Base-by-base conservation (phyloP, 2,113 vertebrate species). In the Platanista minor region DNA sequence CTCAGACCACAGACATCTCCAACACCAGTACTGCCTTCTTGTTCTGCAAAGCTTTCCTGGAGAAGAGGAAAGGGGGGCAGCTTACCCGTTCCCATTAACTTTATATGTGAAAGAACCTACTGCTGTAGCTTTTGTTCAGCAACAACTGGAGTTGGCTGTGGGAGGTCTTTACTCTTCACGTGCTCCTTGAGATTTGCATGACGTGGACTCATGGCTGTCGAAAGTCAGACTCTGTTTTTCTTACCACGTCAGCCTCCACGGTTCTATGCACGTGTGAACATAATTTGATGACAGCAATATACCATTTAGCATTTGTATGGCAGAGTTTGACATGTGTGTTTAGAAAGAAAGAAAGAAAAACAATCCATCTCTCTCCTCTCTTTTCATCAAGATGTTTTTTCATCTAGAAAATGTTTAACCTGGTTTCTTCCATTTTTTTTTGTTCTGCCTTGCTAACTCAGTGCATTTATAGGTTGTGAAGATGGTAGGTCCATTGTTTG, bases 371-470 rank as follows among this genome's bases (percentile, higher is more conserved):
- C 52, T 69, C 3, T 39, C 11, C 9, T 33, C 12, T 78, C 39
- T 94, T 93, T 94, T 74, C 3, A 87, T 71, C 85, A 84, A 57
- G 13, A 80, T 67, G 12, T 59, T 87, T 86, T 90, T 94, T 61
- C 31, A 72, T 8, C 36, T 69, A 41, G 3, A 71, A 87, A 87
- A 9, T 57, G 64, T 74, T 95, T 93, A 89, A 83, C 75, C 69
- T 83, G 74, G 15, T 49, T 84, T 86, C 29, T 71, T 57, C 18
- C 8, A 6, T 25, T 23, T 94, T 36, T 36, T 54, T 81, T 52
- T 64, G 4, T 31, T 33, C 39, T 74, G 1, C 5, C 33, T 80
- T 83, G 74, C 86, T 77, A 95, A 90, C 1, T 92, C 18, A 33
- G 18, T 87, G 8, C 27, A 61, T 66, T 46, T 57, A 71, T 15